Conservation (phyloP, 64 coral and sea anemone genomes). For the Stichodactyla mertensii region DNA sequence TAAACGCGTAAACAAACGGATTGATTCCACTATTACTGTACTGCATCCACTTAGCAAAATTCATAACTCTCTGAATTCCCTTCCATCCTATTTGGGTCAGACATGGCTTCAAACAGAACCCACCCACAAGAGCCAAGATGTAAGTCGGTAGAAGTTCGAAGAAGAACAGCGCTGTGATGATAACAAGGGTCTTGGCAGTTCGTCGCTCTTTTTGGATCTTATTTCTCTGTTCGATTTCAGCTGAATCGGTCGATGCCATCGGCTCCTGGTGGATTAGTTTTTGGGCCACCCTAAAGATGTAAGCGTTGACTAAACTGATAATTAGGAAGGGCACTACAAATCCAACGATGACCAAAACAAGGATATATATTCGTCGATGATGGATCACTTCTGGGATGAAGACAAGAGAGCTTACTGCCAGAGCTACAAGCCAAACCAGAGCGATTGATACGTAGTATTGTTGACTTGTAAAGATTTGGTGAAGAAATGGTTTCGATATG, state of each 20-base stretch:
- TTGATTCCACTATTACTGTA: conserved; percentile 75
- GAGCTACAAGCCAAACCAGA: conserved; percentile 43
- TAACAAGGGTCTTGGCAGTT: conserved; percentile 36
- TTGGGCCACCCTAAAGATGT: conserved; percentile 20
- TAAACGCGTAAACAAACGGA: conserved; percentile 61
- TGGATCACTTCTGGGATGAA: not conserved
- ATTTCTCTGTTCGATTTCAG: not conserved
- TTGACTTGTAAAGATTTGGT: conserved; percentile 33
- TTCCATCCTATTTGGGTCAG: not conserved
- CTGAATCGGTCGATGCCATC: not conserved
- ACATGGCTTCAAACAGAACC: conserved; percentile 19
- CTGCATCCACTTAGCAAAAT: conserved; percentile 77
- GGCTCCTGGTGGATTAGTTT: conserved; percentile 20
- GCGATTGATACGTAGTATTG: conserved; percentile 44
- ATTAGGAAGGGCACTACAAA: not conserved
- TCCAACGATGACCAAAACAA: not conserved
- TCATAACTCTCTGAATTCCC: conserved; percentile 7
- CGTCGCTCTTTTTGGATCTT: conserved; percentile 37
- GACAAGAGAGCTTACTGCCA: not conserved
- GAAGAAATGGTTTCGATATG: conserved; percentile 64
- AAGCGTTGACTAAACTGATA: conserved; percentile 24
- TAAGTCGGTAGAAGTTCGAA: conserved; percentile 30
- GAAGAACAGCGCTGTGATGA: conserved; percentile 35
- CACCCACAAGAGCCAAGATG: conserved; percentile 26
- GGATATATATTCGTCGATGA: conserved; percentile 1